Evolutionary conservation across 1,140 invertebrate species (phyloP), one percentile per base, ranked within the genome.

Genomic region (Paracyclopina nana): DNA sequence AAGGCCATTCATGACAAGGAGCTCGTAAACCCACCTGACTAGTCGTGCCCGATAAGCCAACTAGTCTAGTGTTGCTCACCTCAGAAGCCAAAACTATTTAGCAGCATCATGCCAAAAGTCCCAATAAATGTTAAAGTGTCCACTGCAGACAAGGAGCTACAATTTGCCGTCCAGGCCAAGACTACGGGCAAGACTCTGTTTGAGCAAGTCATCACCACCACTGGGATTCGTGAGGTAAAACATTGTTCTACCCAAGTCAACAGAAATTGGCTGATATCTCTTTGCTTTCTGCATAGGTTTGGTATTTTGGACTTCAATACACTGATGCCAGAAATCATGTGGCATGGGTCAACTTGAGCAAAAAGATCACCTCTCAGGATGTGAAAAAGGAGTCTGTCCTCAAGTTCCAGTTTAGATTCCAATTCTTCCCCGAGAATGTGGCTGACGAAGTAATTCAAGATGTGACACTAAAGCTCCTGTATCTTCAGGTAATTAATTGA

Each of bases 381-480:
- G 20, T 38, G 14, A 16, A n/a, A 20, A n/a, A 16, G n/a, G 20
- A 38, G 34, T n/a, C n/a, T 16, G 34, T 16, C 2, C n/a, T 38
- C 34, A 38, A 38, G 34, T 24, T 50, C 50, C 18, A 5, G 27
- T 48, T 48, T 14, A 25, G 28, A 30, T 28, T 48, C 46, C 25
- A 48, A n/a, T 48, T n/a, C 27, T 48, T 48, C 22, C 46, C 46
- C 46, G 46, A 48, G 46, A 25, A 48, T 14, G 27, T 48, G 4
- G 46, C 29, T 26, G 46, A 48, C 2, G 46, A 48, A 14, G n/a
- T 48, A 16, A 48, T 48, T n/a, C 46, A 48, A 14, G 28, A 48
- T 14, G 5, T 16, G 11, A 48, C 46, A 4, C 28, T 48, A 16
- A 48, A 20, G 27, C 28, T 48, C 9, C 27, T 48, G 18, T 48